Evolutionary conservation across 2,797 vertebrate genomes (phyloP).

Genomic region (Hydrolagus colliei): DNA sequence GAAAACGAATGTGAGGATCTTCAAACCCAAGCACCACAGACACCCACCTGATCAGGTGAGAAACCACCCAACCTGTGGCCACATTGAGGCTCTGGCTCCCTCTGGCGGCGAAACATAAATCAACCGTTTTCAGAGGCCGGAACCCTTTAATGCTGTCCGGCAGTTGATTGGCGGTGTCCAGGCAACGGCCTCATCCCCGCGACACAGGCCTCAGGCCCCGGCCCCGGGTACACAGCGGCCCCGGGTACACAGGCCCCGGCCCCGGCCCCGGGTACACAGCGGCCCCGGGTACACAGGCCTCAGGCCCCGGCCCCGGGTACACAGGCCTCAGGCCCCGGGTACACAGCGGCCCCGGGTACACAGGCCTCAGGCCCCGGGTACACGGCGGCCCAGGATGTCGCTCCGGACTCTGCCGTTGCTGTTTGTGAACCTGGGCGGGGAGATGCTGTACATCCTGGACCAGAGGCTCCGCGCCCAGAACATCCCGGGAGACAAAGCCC

Average conservation of each 20-base stretch:
- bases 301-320: neutral
- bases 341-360: neutral
- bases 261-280: too few relatives aligned
- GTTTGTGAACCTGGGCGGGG: conserved; percentile 92
- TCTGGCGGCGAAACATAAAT: too few relatives aligned
- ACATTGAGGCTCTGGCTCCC: too few relatives aligned
- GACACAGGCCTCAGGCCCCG: neutral
- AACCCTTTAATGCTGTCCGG: too few relatives aligned
- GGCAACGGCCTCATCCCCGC: too few relatives aligned
- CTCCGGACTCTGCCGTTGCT: conserved; percentile 81
- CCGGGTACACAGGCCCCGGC: neutral
- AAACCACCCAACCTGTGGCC: too few relatives aligned
- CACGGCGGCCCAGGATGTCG: conserved; percentile 58
- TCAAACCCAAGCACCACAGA: too few relatives aligned
- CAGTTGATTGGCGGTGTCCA: too few relatives aligned
- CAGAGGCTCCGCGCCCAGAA: conserved; percentile 90
- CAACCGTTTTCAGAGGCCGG: too few relatives aligned
- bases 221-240: neutral
- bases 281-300: neutral
- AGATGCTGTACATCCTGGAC: conserved; percentile 97
- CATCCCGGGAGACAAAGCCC: conserved; percentile 87
- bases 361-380: neutral
- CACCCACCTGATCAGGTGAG: too few relatives aligned
- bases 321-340: neutral
- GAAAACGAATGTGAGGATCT: too few relatives aligned